Evolutionary conservation across 2,888 invertebrate genomes (phyloP).

Genomic region (Phaedon cochleariae): DNA sequence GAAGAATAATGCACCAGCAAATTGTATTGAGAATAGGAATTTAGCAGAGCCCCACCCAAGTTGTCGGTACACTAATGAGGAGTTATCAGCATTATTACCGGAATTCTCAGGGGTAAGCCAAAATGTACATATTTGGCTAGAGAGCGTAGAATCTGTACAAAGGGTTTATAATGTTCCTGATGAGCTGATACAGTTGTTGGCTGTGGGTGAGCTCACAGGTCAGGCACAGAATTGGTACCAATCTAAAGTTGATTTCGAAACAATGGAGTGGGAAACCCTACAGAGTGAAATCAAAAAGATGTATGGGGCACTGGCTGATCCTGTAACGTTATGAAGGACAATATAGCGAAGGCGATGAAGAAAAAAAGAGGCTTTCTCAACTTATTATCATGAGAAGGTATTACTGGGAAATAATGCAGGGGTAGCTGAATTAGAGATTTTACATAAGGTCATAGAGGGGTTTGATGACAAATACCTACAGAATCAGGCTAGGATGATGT

Average conservation of each 20-base stretch:
- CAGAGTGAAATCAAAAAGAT: conserved; percentile 3
- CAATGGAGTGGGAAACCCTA: neutral
- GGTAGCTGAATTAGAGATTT: conserved; percentile 8
- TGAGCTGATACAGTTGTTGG: neutral
- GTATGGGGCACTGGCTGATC: neutral
- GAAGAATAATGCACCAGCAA: no score
- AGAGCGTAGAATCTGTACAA: neutral
- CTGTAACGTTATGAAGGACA: neutral
- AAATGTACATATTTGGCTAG: neutral
- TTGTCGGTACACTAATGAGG: no score
- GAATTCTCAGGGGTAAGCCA: neutral
- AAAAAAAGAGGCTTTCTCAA: neutral
- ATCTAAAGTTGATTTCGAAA: neutral
- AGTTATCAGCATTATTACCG: no score
- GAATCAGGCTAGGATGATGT: conserved; percentile 31
- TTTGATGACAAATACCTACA: conserved; percentile 13
- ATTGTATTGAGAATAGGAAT: no score
- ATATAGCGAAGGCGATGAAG: neutral
- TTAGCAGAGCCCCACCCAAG: no score
- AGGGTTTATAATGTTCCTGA: neutral
- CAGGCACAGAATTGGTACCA: conserved; percentile 2
- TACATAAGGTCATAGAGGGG: conserved; percentile 11
- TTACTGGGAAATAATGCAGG: conserved; percentile 10
- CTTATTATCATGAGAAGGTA: conserved; percentile 3
- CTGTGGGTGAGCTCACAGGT: conserved; percentile 3